phyloP scores from a whole-genome alignment of 2,113 vertebrate genomes.

The Myotis yumanensis region DNA sequence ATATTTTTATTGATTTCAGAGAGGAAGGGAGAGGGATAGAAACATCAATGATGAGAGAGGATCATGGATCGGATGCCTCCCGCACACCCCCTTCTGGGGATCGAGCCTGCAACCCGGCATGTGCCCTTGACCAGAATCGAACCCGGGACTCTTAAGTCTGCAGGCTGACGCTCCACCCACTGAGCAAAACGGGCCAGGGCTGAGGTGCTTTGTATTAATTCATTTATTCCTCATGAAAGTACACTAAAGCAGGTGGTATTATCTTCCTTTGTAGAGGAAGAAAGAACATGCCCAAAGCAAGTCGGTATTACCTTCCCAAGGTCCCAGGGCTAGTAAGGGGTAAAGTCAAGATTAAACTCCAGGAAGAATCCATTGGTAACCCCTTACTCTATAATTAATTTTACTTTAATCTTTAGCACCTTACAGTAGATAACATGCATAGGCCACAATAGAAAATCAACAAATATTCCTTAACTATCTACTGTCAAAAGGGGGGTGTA shows the following conservation, averaged over 20 bases:
- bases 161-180: no score
- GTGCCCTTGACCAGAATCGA: no score
- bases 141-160: no score
- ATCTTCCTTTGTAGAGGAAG: neutral
- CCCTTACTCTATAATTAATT: neutral
- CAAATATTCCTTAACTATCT: neutral
- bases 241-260: neutral
- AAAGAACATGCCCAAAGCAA: neutral
- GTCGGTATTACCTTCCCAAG: neutral
- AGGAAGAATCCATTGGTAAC: neutral
- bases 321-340: neutral
- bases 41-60: no score
- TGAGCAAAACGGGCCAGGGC: no score
- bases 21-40: no score
- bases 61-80: no score
- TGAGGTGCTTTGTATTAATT: slow-evolving; percentile 8
- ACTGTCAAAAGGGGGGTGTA: neutral
- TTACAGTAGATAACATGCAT: neutral
- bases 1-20: no score
- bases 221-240: neutral
- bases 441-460: neutral
- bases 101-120: no score
- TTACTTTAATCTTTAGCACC: neutral
- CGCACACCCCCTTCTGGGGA: no score
- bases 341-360: neutral